Evolutionary conservation across 2,797 vertebrate species (phyloP).

Genomic region (Petrocephalus schoutedeni): DNA sequence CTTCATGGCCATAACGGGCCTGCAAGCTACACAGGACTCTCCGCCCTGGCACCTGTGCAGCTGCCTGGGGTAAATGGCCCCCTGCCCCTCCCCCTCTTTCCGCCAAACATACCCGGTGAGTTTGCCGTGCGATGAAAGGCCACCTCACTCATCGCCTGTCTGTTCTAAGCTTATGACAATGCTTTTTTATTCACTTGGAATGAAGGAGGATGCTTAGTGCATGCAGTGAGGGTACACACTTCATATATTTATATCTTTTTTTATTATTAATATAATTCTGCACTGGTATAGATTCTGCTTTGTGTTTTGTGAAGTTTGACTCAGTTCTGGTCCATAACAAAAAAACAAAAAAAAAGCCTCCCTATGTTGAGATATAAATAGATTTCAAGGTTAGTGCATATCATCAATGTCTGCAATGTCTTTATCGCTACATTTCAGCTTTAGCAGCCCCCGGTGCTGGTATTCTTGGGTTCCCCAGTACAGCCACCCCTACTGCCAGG

Average conservation of each 20-base stretch:
- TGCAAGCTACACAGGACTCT: conserved; percentile 89
- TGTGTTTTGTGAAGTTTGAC: conserved; percentile 58
- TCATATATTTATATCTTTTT: too few species aligned
- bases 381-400: background rate
- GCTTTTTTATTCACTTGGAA: background rate
- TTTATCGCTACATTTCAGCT: conserved; percentile 84
- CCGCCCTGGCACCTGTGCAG: conserved; percentile 91
- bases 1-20: conserved; percentile 92
- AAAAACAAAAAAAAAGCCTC: too few species aligned
- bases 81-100: conserved; percentile 93
- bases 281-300: conserved; percentile 52
- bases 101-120: conserved; percentile 99
- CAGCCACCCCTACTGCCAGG: conserved; percentile 97
- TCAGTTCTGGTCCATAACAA: conserved; percentile 72
- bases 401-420: conserved; percentile 58
- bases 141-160: conserved; percentile 26
- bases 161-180: background rate
- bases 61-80: conserved; percentile 97
- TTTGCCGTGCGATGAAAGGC: conserved; percentile 51
- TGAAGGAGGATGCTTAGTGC: background rate
- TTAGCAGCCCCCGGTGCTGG: conserved; percentile 97
- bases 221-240: background rate
- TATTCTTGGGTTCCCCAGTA: conserved; percentile 99
- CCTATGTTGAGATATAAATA: background rate
- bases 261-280: conserved; percentile 35